Evolutionary conservation across 2,888 invertebrate genomes (phyloP).

Genomic region (Lypha dubia): DNA sequence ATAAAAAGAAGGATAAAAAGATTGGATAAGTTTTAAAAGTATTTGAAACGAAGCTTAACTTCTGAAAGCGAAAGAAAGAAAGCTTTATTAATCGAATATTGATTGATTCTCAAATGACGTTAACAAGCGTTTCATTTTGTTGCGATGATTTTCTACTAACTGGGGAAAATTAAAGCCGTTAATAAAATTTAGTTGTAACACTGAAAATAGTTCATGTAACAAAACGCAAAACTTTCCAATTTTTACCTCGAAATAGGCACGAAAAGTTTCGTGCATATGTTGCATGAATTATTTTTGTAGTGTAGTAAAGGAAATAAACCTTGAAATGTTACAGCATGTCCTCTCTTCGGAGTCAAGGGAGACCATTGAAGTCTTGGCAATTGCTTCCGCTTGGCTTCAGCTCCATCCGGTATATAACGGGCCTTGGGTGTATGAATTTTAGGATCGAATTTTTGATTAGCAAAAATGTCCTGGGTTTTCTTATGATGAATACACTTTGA

Average conservation of each 20-base stretch:
- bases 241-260: no score
- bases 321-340: constrained; percentile 81
- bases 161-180: constrained; percentile 11
- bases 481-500: constrained; percentile 25
- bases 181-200: constrained; percentile 55
- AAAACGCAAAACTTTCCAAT: no score
- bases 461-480: constrained; percentile 84
- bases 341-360: constrained; percentile 51
- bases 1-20: constrained; percentile 46
- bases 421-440: constrained; percentile 89
- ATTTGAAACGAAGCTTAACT: constrained; percentile 22
- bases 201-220: no score
- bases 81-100: constrained; percentile 14
- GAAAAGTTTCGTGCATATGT: no score
- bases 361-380: constrained; percentile 68
- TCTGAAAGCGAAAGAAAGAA: constrained; percentile 19
- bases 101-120: constrained; percentile 29
- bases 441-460: constrained; percentile 89
- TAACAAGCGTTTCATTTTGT: constrained; percentile 41
- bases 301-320: constrained; percentile 74
- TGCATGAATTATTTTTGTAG: no score
- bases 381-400: constrained; percentile 86
- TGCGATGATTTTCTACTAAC: constrained; percentile 40
- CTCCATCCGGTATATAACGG: constrained; percentile 88
- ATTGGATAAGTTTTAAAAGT: constrained; percentile 24